Conservation (phyloP, 2,888 invertebrate genomes). For the Cantharis lateralis region DNA sequence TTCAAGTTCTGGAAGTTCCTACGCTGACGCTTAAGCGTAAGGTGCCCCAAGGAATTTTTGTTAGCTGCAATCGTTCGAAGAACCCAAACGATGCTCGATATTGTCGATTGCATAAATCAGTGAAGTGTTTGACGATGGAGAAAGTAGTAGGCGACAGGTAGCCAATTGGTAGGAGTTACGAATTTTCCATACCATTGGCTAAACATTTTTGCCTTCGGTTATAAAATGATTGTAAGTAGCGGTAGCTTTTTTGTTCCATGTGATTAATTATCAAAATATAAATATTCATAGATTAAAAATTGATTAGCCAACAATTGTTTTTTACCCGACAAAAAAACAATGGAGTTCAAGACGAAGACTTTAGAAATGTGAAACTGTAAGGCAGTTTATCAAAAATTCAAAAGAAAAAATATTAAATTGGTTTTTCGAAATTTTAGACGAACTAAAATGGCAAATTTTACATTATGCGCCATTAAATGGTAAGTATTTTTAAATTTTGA, state of each 20-base stretch:
- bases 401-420: not conserved
- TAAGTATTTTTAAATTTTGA: not conserved
- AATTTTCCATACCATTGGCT: slow-evolving; percentile 29
- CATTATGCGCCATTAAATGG: not conserved
- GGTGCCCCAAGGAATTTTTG: too few species aligned
- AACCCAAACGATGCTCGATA: not conserved
- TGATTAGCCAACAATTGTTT: not conserved
- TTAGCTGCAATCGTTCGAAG: not conserved
- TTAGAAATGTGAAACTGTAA: not conserved
- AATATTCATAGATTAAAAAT: slow-evolving; percentile 3
- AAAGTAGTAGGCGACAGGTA: slow-evolving; percentile 33
- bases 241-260: slow-evolving; percentile 13
- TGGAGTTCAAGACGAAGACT: not conserved
- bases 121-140: slow-evolving; percentile 24
- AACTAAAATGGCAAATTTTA: not conserved
- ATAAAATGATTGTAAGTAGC: slow-evolving; percentile 17
- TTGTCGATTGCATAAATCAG: slow-evolving; percentile 12
- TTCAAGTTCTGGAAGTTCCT: not conserved
- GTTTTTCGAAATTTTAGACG: not conserved
- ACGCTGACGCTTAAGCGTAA: too few species aligned
- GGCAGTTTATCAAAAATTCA: not conserved
- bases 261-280: slow-evolving; percentile 21
- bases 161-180: slow-evolving; percentile 29
- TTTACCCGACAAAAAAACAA: not conserved
- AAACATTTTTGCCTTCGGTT: slow-evolving; percentile 30